These are phyloP conservation scores for Eupithecia abbreviata DNA, from an alignment of 2,888 invertebrate genomes.

Conservation along the genomic window DNA sequence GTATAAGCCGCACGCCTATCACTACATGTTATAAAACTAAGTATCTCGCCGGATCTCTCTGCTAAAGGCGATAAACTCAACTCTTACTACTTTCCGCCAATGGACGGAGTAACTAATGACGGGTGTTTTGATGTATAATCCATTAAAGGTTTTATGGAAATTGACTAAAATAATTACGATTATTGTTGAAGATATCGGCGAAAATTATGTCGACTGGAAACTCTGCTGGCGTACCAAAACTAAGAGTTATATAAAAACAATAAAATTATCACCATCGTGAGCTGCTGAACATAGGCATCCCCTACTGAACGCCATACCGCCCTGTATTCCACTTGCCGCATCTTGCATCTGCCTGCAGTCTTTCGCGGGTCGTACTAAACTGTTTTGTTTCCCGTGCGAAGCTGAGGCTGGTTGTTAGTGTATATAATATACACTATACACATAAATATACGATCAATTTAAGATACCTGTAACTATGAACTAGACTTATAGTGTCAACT, in stretches of 20 bases:
- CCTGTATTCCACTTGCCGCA: background rate
- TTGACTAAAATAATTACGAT: background rate
- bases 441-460: no score
- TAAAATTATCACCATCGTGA: background rate
- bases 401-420: background rate
- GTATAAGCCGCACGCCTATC: background rate
- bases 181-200: background rate
- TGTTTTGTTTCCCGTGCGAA: background rate
- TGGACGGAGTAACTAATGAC: background rate
- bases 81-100: background rate
- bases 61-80: background rate
- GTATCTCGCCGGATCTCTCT: no score
- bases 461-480: background rate
- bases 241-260: background rate
- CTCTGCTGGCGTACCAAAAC: background rate
- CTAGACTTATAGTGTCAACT: conserved; percentile 21
- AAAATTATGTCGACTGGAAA: background rate
- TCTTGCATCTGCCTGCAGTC: background rate
- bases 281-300: background rate
- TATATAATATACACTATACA: no score
- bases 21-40: background rate
- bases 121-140: background rate
- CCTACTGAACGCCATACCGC: background rate
- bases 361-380: background rate
- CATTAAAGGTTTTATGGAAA: background rate